Base-by-base conservation (phyloP, 1,140 invertebrate genomes). In the Drosophila kurseongensis region DNA sequence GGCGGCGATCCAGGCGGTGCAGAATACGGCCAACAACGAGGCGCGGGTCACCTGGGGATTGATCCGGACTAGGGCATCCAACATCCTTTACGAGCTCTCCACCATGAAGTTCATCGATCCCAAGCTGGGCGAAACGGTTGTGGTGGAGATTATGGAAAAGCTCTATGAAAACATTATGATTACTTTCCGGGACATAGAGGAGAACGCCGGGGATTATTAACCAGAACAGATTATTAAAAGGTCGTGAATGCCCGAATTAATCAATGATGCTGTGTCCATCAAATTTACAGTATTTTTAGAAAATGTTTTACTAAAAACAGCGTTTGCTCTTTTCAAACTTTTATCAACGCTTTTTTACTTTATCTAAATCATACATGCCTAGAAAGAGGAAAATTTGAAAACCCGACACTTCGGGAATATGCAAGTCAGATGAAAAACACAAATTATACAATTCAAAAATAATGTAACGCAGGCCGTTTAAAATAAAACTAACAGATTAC, bases 101-200 rank as follows among this genome's bases (percentile, higher is more conserved):
- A 82, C 65, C 1, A 91, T 91, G 90, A 91, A 91, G 61, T 91
- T 86, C 45, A 48, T 62, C 0, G 54, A 89, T 45, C 73, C 80
- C 5, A 62, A 67, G 9, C 35, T 68, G 0, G 84, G 84, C 5
- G 1, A 51, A 32, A 13, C 63, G 4, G 9, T 6, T 1, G 13
- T 83, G 0, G 23, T 72, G 16, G 44, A 54, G 5, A 4, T 14
- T 0, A 8, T 83, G 23, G 12, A 55, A 9, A 50, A 48, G n/a
- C 14, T 69, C 0, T 1, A 83, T 9, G 51, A 80, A 0, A 23
- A n/a, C 0, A 47, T 89, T 0, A 2, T 54, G 6, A 23, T 29
- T 1, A 54, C 57, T 0, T 55, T 88, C 1, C 2, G n/a, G 4
- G n/a, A 82, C 0, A n/a, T 88, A 13, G 63, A 67, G n/a, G 78